A percentile compares a stretch with the other conserved stretches of the same genome.
Conservation (phyloP, 2,888 invertebrate genomes). For the Caenorhabditis sinica region DNA sequence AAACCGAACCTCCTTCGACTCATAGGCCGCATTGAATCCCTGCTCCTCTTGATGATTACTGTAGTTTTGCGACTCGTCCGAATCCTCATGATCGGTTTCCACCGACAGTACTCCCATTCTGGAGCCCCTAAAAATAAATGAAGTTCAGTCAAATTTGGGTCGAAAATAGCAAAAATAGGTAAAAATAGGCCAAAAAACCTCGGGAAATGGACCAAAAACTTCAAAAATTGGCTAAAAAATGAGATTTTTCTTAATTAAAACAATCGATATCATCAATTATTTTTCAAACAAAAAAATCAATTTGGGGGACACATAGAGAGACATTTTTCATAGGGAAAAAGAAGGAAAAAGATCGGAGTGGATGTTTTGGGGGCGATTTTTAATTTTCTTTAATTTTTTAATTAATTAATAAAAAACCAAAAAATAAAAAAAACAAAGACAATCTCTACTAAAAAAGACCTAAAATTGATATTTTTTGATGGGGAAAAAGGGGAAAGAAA, state of each 20-base stretch:
- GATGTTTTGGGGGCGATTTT: not conserved
- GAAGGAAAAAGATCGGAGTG: slow-evolving; percentile 24
- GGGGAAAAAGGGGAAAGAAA: slow-evolving; percentile 5
- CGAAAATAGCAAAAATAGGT: not conserved
- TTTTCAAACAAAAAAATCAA: not conserved
- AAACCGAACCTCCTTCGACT: slow-evolving; percentile 77
- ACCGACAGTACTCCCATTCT: slow-evolving; percentile 42
- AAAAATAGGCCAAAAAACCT: not conserved
- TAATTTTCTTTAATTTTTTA: slow-evolving; percentile 8
- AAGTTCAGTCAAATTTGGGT: too few species aligned
- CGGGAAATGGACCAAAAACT: not conserved
- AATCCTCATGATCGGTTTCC: slow-evolving; percentile 64
- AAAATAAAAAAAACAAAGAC: not conserved
- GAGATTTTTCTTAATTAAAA: slow-evolving; percentile 4
- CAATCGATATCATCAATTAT: slow-evolving; percentile 30
- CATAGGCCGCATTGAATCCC: slow-evolving; percentile 82
- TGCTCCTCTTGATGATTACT: slow-evolving; percentile 70
- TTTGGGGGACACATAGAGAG: not conserved
- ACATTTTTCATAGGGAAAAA: not conserved
- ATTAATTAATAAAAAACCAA: slow-evolving; percentile 18
- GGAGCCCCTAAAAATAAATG: not conserved
- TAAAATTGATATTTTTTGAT: slow-evolving; percentile 32
- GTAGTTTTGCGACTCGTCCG: slow-evolving; percentile 56
- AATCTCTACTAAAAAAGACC: slow-evolving; percentile 16
- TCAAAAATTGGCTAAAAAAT: not conserved